Base-by-base conservation (phyloP, 2,888 invertebrate species). In the Hesperia comma region DNA sequence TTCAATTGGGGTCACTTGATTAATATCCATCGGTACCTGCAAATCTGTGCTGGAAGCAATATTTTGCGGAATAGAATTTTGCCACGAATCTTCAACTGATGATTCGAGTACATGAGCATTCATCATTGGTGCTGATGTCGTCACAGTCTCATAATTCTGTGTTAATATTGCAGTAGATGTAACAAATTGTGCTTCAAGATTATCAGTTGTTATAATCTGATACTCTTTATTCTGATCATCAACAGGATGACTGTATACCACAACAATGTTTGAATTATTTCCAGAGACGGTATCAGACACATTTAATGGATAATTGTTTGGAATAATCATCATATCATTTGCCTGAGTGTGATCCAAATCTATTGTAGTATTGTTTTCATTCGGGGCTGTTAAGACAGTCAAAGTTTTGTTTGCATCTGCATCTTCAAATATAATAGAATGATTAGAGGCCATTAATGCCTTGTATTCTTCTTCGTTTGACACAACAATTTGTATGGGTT, bases 281-380 rank as follows among this genome's bases (percentile, higher is more conserved):
- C 83, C 76, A 46, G 88, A 73, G 63, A 92, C 89, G 40, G 90
- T 79, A 72, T 93, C 89, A 69, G 92, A 85, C 21, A 92, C 94
- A 86, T 93, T 94, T 43, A 94, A 82, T 68, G 94, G 93, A 79
- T 92, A 94, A 71, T 94, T 90, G 72, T 95, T 93, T 71, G 93
- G 94, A 55, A 95, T 86, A 61, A 95, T 94, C 94, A 95, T 94
- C 79, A 95, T 94, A 57, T 94, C 86, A 85, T 93, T 94, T 71
- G 93, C 86, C 56, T 94, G 93, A n/a, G 93, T 84, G 63, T 83
- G 89, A 58, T 93, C 87, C 69, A 94, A 84, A 57, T 93, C 85
- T 69, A 91, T 86, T 33, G 81, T 70, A 49, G 84, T 72, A 63
- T 83, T 76, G 67, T 85, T 71, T 67, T 75, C 77, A 68, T 87